Conservation (phyloP, 64 coral and sea anemone species). For the Acropora tenuis region DNA sequence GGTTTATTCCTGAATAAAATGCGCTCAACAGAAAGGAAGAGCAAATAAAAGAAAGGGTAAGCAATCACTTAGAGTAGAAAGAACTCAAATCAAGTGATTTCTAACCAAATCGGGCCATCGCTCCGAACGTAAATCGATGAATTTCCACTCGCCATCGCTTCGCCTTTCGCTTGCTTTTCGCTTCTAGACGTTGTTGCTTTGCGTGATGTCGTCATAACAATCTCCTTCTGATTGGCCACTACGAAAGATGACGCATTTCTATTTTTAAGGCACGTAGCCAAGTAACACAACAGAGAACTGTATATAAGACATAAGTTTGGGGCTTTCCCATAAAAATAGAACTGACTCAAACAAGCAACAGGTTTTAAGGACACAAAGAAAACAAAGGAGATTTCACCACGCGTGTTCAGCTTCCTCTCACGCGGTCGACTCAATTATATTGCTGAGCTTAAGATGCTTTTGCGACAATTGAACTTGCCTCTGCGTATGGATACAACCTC, state of each 20-base stretch:
- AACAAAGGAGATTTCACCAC: slow-evolving; percentile 8
- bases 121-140: not conserved
- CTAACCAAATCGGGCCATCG: not conserved
- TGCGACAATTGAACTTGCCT: slow-evolving; percentile 38
- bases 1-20: too few relatives aligned
- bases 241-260: too few relatives aligned
- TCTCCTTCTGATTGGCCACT: slow-evolving; percentile 32
- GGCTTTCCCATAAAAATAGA: slow-evolving; percentile 80
- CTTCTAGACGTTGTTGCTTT: not conserved
- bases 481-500: slow-evolving; percentile 42
- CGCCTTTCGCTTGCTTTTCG: not conserved
- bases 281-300: not conserved
- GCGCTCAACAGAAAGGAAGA: not conserved
- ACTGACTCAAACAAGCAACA: slow-evolving; percentile 18
- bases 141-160: too few relatives aligned
- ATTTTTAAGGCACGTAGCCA: too few relatives aligned
- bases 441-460: slow-evolving; percentile 11
- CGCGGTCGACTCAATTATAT: slow-evolving; percentile 14
- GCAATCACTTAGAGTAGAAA: too few relatives aligned
- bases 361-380: not conserved
- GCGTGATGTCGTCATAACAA: slow-evolving; percentile 4
- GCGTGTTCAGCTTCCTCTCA: slow-evolving; percentile 42
- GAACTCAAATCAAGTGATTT: not conserved
- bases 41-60: not conserved
- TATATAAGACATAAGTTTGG: not conserved